These are phyloP conservation scores for Linyphia triangularis DNA, from an alignment of 2,888 invertebrate genomes.

Conservation along the genomic window DNA sequence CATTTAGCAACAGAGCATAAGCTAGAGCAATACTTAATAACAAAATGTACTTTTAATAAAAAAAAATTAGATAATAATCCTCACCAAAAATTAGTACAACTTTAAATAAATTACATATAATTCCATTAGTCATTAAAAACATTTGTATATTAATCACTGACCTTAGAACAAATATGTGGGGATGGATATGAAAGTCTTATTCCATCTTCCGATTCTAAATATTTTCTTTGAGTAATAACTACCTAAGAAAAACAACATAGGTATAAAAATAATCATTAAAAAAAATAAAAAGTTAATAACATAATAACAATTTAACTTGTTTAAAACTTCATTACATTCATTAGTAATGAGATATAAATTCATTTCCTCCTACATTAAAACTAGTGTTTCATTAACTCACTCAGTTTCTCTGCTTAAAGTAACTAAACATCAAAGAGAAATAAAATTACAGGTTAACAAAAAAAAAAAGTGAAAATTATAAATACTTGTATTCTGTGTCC, in stretches of 20 bases:
- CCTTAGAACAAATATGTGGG: slow-evolving; percentile 77
- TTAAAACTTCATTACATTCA: neutral
- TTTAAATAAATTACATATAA: too few species aligned
- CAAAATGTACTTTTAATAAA: too few species aligned
- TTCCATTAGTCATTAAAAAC: too few species aligned
- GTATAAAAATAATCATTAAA: neutral
- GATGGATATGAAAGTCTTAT: slow-evolving; percentile 65
- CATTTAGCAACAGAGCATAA: too few species aligned
- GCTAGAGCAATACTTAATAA: too few species aligned
- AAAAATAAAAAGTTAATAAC: neutral
- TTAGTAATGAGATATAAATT: neutral
- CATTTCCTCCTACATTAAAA: neutral
- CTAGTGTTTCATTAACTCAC: neutral
- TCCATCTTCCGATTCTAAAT: slow-evolving; percentile 56
- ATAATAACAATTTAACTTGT: neutral
- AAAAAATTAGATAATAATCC: too few species aligned
- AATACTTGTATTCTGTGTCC: slow-evolving; percentile 70
- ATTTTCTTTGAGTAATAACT: slow-evolving; percentile 51
- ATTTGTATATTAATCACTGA: slow-evolving; percentile 14
- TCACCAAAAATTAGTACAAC: too few species aligned
- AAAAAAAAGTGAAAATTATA: neutral
- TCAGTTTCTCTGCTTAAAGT: neutral
- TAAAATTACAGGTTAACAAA: neutral
- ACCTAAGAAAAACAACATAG: slow-evolving; percentile 14
- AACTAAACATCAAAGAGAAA: neutral